Base-by-base conservation (phyloP, 1,140 invertebrate genomes). In the Drosophila sturtevanti region DNA sequence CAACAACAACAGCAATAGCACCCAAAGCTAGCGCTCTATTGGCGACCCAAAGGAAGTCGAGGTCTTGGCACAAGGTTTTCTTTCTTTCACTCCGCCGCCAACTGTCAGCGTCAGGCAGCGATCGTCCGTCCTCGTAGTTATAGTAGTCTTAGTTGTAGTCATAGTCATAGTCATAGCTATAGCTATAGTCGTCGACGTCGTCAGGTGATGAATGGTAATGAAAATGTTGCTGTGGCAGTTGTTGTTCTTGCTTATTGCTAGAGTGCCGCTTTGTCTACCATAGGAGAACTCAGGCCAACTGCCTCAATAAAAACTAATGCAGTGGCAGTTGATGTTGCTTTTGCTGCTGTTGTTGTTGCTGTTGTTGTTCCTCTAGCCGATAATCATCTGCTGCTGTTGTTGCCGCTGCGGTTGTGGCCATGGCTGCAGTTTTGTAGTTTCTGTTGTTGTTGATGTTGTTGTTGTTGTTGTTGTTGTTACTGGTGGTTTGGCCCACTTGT, bases 161-260 rank as follows among this genome's bases (percentile, higher is more conserved):
- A 1, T 31, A 1, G 27, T 31, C 27, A 6, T 60, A 55, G 62
- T 35, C 72, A 18, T 18, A 11, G 35, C n/a, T 44, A 74, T 55
- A 27, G 71, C 34, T 10, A 31, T 52, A 9, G 35, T 35, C 10
- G 63, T 61, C 38, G 62, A 9, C 63, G 82, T 71, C 72, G 79
- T 78, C 84, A 87, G 84, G 84, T 87, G 84, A 87, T 87, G 84
- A 89, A 89, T 89, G 84, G 84, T 89, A 89, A 89, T 89, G 84
- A 89, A 89, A 89, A 84, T 80, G 84, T 89, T 89, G 77, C 84
- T 79, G 79, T 89, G 84, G 86, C 79, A 87, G 79, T 79, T 84
- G 63, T 74, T 80, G 75, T 60, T 69, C 34, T 65, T 65, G 58
- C 51, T 72, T 72, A 66, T 54, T 66, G 69, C 52, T 72, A 87